These are phyloP conservation scores for Macrobrachium rosenbergii DNA, from an alignment of 1,140 invertebrate species.

Conservation along the genomic window DNA sequence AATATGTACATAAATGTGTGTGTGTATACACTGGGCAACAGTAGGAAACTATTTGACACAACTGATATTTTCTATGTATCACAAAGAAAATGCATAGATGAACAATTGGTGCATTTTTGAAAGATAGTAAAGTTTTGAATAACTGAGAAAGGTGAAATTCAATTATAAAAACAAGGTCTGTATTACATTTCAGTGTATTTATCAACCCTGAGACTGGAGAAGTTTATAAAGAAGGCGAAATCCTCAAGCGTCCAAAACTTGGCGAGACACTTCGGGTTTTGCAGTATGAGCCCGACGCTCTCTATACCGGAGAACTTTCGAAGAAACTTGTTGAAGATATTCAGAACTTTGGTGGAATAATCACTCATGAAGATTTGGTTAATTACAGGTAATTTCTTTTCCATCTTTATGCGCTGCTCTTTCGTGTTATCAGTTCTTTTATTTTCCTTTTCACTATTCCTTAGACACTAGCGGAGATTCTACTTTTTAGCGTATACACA, in stretches of 20 bases:
- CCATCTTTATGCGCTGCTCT: background rate
- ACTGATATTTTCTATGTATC: too few relatives aligned
- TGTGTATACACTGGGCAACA: too few relatives aligned
- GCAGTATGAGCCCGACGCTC: constrained; percentile 68
- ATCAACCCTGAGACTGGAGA: constrained; percentile 70
- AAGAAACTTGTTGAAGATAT: constrained; percentile 66
- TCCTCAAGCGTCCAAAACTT: constrained; percentile 70
- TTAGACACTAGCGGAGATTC: background rate
- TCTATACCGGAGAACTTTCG: constrained; percentile 61
- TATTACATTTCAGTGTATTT: constrained; percentile 67
- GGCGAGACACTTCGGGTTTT: constrained; percentile 71
- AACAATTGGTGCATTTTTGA: too few relatives aligned
- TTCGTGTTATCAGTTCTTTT: too few relatives aligned
- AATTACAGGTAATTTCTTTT: constrained; percentile 67
- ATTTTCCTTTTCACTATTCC: too few relatives aligned
- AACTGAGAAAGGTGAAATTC: too few relatives aligned
- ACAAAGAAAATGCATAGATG: too few relatives aligned
- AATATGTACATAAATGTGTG: too few relatives aligned
- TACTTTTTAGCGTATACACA: background rate
- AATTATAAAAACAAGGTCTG: background rate
- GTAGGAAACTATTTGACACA: too few relatives aligned
- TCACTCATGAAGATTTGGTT: constrained; percentile 68
- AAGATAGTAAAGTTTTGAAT: too few relatives aligned
- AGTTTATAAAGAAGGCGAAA: constrained; percentile 72
- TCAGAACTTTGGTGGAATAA: constrained; percentile 68